These are phyloP conservation scores for Ceyx melanurus DNA, from an alignment of 2,113 vertebrate species.

Conservation along the genomic window DNA sequence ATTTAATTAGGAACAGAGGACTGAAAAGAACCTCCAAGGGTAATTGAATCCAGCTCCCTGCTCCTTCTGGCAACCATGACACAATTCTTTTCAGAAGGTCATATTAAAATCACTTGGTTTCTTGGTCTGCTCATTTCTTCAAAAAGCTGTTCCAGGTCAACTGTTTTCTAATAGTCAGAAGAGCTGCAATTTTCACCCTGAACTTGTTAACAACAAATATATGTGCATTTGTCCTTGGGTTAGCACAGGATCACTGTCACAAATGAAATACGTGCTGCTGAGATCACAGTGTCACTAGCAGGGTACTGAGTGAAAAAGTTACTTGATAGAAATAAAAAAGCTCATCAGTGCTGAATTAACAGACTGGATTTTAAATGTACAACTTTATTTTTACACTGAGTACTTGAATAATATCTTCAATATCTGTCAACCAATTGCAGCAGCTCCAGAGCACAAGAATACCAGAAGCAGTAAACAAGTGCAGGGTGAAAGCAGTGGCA, in stretches of 20 bases:
- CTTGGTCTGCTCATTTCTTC: background rate
- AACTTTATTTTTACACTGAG: background rate
- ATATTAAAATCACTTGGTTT: conserved; percentile 13
- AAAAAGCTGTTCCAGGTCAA: conserved; percentile 5
- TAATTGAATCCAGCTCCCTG: conserved; percentile 39
- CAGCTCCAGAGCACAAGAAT: rapidly evolving
- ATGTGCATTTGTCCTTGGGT: background rate
- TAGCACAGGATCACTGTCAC: background rate
- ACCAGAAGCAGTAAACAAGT: background rate
- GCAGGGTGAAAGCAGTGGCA: background rate
- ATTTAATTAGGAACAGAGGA: conserved; percentile 5
- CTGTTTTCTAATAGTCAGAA: background rate
- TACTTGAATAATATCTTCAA: background rate
- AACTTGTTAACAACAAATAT: background rate
- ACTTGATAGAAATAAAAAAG: background rate
- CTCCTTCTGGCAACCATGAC: background rate
- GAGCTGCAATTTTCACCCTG: background rate
- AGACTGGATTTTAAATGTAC: background rate
- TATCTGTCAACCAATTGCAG: background rate
- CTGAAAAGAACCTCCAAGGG: background rate
- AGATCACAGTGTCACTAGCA: background rate
- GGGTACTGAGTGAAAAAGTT: background rate
- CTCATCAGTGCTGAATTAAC: background rate
- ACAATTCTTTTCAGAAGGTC: conserved; percentile 27
- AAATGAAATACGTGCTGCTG: background rate